Conservation (phyloP, 2,797 vertebrate genomes). For the Mus spretus region DNA sequence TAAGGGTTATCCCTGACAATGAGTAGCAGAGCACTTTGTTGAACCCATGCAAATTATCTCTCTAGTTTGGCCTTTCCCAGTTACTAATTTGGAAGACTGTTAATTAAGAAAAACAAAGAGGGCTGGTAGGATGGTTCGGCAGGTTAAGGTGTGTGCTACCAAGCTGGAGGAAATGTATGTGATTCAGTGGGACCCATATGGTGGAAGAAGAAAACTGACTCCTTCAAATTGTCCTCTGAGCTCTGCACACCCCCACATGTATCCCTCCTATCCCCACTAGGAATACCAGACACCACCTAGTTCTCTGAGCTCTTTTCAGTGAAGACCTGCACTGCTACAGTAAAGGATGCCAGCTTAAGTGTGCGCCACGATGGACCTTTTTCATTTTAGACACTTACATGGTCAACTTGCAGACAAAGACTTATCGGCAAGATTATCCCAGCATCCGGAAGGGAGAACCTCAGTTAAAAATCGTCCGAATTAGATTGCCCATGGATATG, state of each 20-base stretch:
- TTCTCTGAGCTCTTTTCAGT: not conserved
- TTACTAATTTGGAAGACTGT: no score
- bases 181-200: not conserved
- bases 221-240: not conserved
- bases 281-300: no score
- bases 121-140: not conserved
- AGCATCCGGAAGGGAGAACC: not conserved
- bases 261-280: no score
- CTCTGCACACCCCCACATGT: not conserved
- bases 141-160: not conserved
- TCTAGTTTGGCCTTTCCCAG: not conserved
- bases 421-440: not conserved
- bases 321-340: not conserved
- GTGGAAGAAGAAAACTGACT: not conserved
- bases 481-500: not conserved
- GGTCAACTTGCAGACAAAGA: not conserved
- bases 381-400: not conserved
- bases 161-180: not conserved
- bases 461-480: not conserved
- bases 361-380: not conserved
- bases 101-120: not conserved
- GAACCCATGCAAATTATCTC: not conserved
- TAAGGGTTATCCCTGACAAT: accelerated
- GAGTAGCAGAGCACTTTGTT: not conserved
- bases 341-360: not conserved